These are phyloP conservation scores for Ormyrus rosae DNA, from an alignment of 2,888 invertebrate species.

Conservation along the genomic window DNA sequence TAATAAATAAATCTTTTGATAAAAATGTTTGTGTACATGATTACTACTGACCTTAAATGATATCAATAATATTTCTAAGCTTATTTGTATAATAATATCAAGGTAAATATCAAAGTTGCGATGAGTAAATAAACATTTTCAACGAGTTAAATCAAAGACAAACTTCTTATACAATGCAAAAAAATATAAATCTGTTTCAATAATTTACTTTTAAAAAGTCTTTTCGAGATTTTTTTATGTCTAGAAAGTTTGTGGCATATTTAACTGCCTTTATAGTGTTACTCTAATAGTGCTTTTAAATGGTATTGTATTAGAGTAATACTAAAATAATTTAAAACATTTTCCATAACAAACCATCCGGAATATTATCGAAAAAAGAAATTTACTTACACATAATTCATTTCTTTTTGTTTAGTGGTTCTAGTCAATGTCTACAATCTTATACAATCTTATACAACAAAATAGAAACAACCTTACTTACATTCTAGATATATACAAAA, in stretches of 20 bases:
- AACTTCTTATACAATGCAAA: no score
- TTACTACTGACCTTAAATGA: neutral
- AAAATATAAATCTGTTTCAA: no score
- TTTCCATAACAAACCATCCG: neutral
- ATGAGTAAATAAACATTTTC: neutral
- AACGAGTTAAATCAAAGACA: no score
- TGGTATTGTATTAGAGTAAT: no score
- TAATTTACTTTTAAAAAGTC: no score
- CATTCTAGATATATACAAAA: slow-evolving; percentile 64
- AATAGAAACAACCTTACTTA: slow-evolving; percentile 34
- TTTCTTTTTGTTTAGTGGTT: neutral
- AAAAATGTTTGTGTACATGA: neutral
- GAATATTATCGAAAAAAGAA: neutral
- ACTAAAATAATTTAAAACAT: neutral
- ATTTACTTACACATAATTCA: slow-evolving; percentile 1
- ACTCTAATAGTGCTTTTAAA: no score
- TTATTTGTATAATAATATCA: neutral
- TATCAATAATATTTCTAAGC: neutral
- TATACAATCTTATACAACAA: slow-evolving; percentile 5
- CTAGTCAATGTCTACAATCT: neutral
- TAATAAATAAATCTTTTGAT: slow-evolving; percentile 17
- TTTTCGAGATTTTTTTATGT: no score
- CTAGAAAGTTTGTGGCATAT: no score
- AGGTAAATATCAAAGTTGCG: slow-evolving; percentile 13
- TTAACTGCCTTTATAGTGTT: no score